Evolutionary conservation across 23 tunicate genomes (phyloP).

Genomic region (Ciona savignyi): DNA sequence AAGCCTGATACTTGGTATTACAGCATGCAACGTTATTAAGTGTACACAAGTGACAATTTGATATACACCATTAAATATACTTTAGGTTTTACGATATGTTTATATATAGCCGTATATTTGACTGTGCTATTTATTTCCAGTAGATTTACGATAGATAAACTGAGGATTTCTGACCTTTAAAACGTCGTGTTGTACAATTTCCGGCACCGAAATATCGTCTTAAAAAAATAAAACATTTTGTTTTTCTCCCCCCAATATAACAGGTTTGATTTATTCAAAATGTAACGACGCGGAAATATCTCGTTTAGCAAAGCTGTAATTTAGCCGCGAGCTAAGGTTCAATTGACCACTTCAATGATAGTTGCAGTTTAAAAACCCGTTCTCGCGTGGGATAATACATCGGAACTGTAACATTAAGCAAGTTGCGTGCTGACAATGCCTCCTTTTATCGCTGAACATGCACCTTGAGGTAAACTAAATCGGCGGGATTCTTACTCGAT

Average conservation of each 20-base stretch:
- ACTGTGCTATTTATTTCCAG: not conserved
- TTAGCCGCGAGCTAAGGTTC: not conserved
- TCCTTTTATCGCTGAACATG: too few relatives aligned
- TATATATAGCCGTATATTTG: not conserved
- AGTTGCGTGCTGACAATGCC: constrained; percentile 1
- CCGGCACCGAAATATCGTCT: not conserved
- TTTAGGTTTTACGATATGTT: not conserved
- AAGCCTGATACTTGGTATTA: too few relatives aligned
- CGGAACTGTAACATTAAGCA: not conserved
- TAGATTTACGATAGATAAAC: not conserved
- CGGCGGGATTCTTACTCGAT: too few relatives aligned
- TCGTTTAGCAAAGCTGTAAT: not conserved
- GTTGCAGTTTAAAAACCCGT: not conserved
- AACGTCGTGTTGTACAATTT: not conserved
- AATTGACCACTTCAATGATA: not conserved
- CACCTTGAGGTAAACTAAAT: too few relatives aligned
- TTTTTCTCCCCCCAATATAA: too few relatives aligned
- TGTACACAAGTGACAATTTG: not conserved
- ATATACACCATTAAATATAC: not conserved
- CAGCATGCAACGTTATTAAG: too few relatives aligned
- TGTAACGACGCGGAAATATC: not conserved
- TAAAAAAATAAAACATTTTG: too few relatives aligned
- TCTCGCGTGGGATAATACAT: not conserved
- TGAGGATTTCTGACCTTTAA: not conserved
- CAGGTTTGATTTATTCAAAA: too few relatives aligned